Conservation (phyloP, 2,797 vertebrate species). For the Pangasius sanitwongsei region DNA sequence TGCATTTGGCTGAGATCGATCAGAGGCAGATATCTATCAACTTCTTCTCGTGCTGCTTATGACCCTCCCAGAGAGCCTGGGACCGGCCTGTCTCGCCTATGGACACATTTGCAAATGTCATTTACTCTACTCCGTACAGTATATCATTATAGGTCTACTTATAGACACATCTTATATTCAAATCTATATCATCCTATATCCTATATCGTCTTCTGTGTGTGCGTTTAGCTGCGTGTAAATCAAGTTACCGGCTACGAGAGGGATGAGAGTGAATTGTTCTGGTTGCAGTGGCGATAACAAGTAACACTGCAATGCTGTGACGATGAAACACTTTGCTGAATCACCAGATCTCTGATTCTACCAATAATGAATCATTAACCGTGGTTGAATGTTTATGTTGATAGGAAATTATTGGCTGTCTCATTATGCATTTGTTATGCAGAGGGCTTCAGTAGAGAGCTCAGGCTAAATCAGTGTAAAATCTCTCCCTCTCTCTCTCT, state of each 20-base stretch:
- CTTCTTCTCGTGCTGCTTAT: slow-evolving; percentile 51
- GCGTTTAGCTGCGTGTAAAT: neutral
- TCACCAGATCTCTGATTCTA: neutral
- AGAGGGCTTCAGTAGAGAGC: neutral
- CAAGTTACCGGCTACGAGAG: neutral
- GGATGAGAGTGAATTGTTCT: neutral
- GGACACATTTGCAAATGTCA: slow-evolving; percentile 38
- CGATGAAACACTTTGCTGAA: slow-evolving; percentile 10
- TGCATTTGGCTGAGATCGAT: slow-evolving; percentile 75
- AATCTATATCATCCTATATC: neutral
- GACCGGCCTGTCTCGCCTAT: slow-evolving; percentile 21
- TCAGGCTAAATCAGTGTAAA: neutral
- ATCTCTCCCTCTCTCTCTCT: neutral
- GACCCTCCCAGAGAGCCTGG: slow-evolving; percentile 42
- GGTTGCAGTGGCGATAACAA: neutral
- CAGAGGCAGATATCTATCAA: slow-evolving; percentile 63
- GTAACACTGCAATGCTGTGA: neutral
- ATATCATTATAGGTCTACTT: neutral
- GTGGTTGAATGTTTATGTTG: slow-evolving; percentile 49
- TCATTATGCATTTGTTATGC: slow-evolving; percentile 5
- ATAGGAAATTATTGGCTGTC: slow-evolving; percentile 31
- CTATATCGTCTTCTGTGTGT: neutral
- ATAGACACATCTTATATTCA: neutral
- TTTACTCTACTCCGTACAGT: slow-evolving; percentile 27
- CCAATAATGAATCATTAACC: slow-evolving; percentile 33